Evolutionary conservation across 2,888 invertebrate genomes (phyloP).

Genomic region (Nasonovia ribisnigri): DNA sequence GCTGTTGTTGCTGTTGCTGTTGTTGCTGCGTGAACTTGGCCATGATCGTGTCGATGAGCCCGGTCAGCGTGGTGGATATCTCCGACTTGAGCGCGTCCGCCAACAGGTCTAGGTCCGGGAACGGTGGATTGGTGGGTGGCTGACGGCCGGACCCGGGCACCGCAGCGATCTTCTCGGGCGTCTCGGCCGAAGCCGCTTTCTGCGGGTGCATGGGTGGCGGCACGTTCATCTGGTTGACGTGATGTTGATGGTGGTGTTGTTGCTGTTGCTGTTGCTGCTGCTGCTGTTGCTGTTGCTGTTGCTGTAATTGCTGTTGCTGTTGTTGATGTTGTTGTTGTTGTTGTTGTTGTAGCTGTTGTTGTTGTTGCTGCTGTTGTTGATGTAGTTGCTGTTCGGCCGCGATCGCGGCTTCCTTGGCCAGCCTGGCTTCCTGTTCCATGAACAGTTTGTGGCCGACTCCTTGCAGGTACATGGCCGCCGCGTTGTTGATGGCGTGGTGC

Average conservation of each 20-base stretch:
- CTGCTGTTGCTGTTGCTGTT: slow-evolving; percentile 70
- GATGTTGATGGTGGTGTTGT: not conserved
- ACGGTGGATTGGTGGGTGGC: not conserved
- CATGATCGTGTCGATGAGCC: slow-evolving; percentile 89
- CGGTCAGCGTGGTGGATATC: slow-evolving; percentile 85
- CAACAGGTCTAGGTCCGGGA: slow-evolving; percentile 83
- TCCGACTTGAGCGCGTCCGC: slow-evolving; percentile 93
- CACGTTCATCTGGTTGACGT: slow-evolving; percentile 69
- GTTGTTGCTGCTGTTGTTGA: slow-evolving; percentile 73
- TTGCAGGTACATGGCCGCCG: slow-evolving; percentile 78
- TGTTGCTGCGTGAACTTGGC: slow-evolving; percentile 80
- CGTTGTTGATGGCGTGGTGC: slow-evolving; percentile 70
- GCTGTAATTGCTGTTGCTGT: slow-evolving; percentile 70
- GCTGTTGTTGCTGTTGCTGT: slow-evolving; percentile 68
- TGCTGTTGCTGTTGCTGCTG: slow-evolving; percentile 70
- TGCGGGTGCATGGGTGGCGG: slow-evolving; percentile 66
- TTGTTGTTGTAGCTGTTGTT: slow-evolving; percentile 74
- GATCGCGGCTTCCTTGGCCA: slow-evolving; percentile 77
- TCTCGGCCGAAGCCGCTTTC: not conserved
- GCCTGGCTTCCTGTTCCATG: slow-evolving; percentile 83
- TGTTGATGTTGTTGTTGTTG: slow-evolving; percentile 73
- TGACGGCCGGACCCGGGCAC: slow-evolving; percentile 5
- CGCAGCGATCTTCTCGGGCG: slow-evolving; percentile 12
- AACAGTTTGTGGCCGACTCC: slow-evolving; percentile 84
- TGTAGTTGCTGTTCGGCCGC: slow-evolving; percentile 74